Conservation (phyloP, 2,888 invertebrate genomes). For the Andrena minutula region DNA sequence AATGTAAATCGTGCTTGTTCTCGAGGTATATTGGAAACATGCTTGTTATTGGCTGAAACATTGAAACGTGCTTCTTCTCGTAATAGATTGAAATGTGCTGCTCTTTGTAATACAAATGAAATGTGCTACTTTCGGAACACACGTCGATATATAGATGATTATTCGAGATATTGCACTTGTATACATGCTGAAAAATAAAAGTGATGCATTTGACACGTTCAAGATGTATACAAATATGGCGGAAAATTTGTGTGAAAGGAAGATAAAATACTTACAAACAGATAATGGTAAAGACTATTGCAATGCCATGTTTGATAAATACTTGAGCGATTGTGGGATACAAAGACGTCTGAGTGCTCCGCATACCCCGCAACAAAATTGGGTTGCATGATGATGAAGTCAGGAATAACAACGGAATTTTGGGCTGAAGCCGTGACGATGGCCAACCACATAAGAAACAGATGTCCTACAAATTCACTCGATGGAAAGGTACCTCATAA, state of each 20-base stretch:
- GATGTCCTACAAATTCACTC: constrained; percentile 1
- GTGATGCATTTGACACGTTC: not conserved
- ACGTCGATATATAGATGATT: constrained; percentile 10
- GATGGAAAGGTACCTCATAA: not conserved
- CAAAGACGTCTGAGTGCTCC: not conserved
- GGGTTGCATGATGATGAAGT: not conserved
- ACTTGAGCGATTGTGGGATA: not conserved
- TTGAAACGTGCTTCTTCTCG: too few species aligned
- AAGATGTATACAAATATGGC: not conserved
- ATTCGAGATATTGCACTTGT: not conserved
- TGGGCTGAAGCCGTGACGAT: not conserved
- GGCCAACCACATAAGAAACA: constrained; percentile 10
- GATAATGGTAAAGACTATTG: not conserved
- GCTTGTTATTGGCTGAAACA: too few species aligned
- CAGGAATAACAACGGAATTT: not conserved
- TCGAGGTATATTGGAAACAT: too few species aligned
- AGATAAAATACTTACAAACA: not conserved
- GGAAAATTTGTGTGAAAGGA: not conserved
- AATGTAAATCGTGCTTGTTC: too few species aligned
- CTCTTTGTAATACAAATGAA: too few species aligned
- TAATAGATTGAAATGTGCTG: too few species aligned
- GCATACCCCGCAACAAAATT: not conserved
- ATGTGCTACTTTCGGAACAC: too few species aligned
- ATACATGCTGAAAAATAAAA: not conserved
- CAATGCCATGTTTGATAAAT: not conserved